phyloP scores from a whole-genome alignment of 2,113 vertebrate genomes.

The Rafetus swinhoei region DNA sequence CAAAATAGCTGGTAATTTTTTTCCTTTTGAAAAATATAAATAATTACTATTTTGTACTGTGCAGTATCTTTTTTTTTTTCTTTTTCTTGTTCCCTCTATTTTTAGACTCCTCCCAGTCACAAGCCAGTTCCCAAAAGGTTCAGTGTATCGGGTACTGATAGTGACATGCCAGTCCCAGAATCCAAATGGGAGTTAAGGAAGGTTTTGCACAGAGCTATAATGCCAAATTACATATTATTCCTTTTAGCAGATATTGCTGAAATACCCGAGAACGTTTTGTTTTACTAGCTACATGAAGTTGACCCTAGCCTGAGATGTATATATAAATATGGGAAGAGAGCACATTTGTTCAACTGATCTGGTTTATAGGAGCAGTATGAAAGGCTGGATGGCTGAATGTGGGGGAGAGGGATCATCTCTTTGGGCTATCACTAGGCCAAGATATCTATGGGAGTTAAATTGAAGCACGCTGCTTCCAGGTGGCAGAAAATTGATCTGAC shows the following conservation, averaged over 20 bases:
- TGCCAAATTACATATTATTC: not conserved
- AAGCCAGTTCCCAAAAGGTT: not conserved
- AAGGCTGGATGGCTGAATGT: not conserved
- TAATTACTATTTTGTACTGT: slow-evolving; percentile 87
- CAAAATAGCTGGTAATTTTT: slow-evolving; percentile 77
- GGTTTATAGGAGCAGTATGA: rapidly evolving
- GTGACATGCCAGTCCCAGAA: not conserved
- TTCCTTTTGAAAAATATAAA: slow-evolving; percentile 86
- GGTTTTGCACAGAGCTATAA: rapidly evolving
- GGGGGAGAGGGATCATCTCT: not conserved
- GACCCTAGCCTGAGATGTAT: rapidly evolving
- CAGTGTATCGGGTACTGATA: rapidly evolving
- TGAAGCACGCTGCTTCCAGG: not conserved
- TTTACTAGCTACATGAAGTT: not conserved
- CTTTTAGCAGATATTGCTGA: not conserved
- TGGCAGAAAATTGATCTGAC: not conserved
- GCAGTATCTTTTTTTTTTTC: slow-evolving; percentile 64
- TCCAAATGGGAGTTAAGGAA: not conserved
- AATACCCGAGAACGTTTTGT: rapidly evolving
- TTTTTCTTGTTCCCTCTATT: not conserved
- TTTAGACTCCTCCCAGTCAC: not conserved
- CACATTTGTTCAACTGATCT: rapidly evolving
- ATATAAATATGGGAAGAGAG: not conserved
- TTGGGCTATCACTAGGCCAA: not conserved
- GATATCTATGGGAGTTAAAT: not conserved